Evolutionary conservation across 30 jellyfish, hydroid and myxozoan genomes (phyloP).

Genomic region (Catostylus mosaicus): DNA sequence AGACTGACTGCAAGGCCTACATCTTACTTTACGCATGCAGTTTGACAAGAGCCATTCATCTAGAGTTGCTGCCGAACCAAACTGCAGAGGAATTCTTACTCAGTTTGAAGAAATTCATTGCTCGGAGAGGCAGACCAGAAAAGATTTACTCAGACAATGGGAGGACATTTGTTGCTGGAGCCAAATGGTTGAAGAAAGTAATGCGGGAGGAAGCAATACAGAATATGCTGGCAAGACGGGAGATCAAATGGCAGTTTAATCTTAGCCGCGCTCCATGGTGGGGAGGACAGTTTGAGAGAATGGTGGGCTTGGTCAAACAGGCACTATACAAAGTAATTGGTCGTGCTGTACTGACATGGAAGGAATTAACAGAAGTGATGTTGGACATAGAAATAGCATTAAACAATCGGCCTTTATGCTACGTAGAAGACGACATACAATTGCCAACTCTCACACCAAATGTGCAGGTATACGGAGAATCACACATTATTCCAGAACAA

Average conservation of each 20-base stretch:
- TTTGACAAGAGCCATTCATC: slow-evolving; percentile 65
- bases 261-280: slow-evolving; percentile 81
- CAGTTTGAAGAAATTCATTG: slow-evolving; percentile 49
- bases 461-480: slow-evolving; percentile 42
- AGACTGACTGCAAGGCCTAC: slow-evolving; percentile 47
- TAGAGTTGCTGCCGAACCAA: slow-evolving; percentile 46
- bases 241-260: slow-evolving; percentile 69
- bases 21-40: slow-evolving; percentile 69
- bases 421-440: slow-evolving; percentile 78
- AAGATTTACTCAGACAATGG: slow-evolving; percentile 67
- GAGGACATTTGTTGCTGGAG: slow-evolving; percentile 48
- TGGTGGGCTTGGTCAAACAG: slow-evolving; percentile 63
- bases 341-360: slow-evolving; percentile 37
- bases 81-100: slow-evolving; percentile 49
- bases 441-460: slow-evolving; percentile 68
- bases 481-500: slow-evolving; percentile 33
- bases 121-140: slow-evolving; percentile 68
- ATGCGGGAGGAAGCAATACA: slow-evolving; percentile 32
- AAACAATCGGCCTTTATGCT: slow-evolving; percentile 66
- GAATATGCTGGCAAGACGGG: slow-evolving; percentile 28
- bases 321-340: slow-evolving; percentile 63
- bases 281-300: slow-evolving; percentile 81
- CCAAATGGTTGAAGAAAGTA: slow-evolving; percentile 40
- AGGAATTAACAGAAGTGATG: slow-evolving; percentile 53
- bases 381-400: slow-evolving; percentile 56